Conservation (phyloP, 2,888 invertebrate species). For the Ceratothoa steindachneri region DNA sequence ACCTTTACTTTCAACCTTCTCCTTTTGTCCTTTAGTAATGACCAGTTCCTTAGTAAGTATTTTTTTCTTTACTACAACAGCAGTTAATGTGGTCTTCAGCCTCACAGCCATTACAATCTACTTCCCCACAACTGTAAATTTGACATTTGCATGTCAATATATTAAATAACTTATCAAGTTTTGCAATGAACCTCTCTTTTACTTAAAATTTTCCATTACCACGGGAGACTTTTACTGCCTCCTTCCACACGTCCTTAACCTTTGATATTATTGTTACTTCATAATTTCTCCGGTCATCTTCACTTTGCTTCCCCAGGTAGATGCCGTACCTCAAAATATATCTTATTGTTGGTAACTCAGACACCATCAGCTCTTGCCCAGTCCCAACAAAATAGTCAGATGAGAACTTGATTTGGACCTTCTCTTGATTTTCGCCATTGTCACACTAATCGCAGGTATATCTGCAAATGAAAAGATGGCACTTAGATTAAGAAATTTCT, state of each 20-base stretch:
- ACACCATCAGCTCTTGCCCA: too few relatives aligned
- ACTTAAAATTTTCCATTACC: not conserved
- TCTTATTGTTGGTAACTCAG: too few relatives aligned
- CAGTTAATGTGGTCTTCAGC: not conserved
- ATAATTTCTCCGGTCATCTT: too few relatives aligned
- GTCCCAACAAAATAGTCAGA: too few relatives aligned
- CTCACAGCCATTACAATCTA: not conserved
- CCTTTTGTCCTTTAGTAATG: not conserved
- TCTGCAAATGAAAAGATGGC: too few relatives aligned
- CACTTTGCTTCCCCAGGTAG: too few relatives aligned
- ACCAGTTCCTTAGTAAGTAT: not conserved
- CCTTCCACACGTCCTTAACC: not conserved
- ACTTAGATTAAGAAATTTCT: too few relatives aligned
- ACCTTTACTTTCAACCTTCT: not conserved
- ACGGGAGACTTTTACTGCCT: not conserved
- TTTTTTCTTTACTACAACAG: not conserved
- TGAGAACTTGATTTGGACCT: too few relatives aligned
- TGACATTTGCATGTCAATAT: not conserved
- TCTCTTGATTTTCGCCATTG: too few relatives aligned
- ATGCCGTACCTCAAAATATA: too few relatives aligned
- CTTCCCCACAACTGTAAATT: not conserved
- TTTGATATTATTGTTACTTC: too few relatives aligned
- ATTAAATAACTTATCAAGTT: not conserved
- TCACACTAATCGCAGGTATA: too few relatives aligned
- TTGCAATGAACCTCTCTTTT: not conserved